Conservation (phyloP, 2,113 vertebrate genomes). For the Sminthopsis crassicaudata region DNA sequence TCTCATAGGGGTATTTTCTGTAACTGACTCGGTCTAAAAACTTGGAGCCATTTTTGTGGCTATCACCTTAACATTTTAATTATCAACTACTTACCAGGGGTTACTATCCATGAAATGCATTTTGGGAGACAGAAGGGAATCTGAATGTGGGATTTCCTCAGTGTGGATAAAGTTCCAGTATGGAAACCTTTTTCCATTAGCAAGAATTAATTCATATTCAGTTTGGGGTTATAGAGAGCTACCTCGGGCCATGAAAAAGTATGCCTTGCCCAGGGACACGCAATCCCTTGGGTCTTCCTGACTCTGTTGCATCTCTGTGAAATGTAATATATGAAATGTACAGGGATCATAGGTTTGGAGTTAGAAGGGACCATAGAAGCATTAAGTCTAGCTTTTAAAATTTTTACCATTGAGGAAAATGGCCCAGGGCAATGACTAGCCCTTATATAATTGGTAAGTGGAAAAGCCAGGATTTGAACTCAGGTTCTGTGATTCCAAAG, state of each 20-base stretch:
- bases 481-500: not conserved
- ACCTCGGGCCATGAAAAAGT: not conserved
- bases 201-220: not conserved
- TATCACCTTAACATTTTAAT: not conserved
- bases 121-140: not conserved
- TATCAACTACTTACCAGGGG: not conserved
- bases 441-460: not conserved
- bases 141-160: not conserved
- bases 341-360: not conserved
- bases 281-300: not conserved
- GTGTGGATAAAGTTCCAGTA: not conserved
- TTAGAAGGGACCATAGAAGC: not conserved
- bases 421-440: not conserved
- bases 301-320: not conserved
- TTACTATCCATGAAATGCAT: not conserved
- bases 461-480: not conserved
- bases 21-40: conserved; percentile 36
- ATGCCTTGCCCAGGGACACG: not conserved
- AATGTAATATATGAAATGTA: not conserved
- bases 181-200: not conserved
- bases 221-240: not conserved
- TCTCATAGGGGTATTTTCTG: not conserved
- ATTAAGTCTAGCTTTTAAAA: not conserved
- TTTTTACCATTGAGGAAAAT: not conserved
- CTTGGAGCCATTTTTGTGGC: not conserved